Evolutionary conservation across 1,140 invertebrate genomes (phyloP).

Genomic region (Protaetia brevitarsis): DNA sequence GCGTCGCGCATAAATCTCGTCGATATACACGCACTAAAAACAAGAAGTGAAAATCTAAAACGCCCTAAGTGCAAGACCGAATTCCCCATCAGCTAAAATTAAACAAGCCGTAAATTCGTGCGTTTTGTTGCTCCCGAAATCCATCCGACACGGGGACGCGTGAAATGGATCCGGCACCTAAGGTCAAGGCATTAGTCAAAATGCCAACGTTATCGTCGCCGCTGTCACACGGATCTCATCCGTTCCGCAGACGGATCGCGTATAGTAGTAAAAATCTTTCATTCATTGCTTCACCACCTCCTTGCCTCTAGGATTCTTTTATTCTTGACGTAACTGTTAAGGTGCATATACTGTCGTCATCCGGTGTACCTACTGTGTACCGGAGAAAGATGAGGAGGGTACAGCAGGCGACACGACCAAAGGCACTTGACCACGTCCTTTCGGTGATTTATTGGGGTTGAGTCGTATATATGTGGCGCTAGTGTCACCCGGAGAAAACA

Average conservation of each 20-base stretch:
- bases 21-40: too few species aligned
- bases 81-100: constrained; percentile 17
- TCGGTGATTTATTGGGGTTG: constrained; percentile 21
- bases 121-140: constrained; percentile 7
- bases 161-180: constrained; percentile 11
- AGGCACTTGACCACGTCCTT: constrained; percentile 7
- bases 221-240: background rate
- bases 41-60: constrained; percentile 5
- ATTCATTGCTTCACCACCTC: background rate
- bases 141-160: background rate
- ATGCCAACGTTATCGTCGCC: background rate
- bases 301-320: background rate
- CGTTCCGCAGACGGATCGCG: background rate
- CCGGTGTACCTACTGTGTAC: too few species aligned
- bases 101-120: constrained; percentile 14
- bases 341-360: background rate
- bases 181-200: constrained; percentile 11
- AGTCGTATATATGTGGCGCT: constrained; percentile 15
- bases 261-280: constrained; percentile 9
- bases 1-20: too few species aligned
- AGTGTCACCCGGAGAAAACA: constrained; percentile 15
- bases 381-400: background rate
- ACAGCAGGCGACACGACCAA: background rate
- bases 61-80: constrained; percentile 6
- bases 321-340: background rate